Conservation (phyloP, 2,797 vertebrate genomes). For the Rhadinocentrus ornatus region DNA sequence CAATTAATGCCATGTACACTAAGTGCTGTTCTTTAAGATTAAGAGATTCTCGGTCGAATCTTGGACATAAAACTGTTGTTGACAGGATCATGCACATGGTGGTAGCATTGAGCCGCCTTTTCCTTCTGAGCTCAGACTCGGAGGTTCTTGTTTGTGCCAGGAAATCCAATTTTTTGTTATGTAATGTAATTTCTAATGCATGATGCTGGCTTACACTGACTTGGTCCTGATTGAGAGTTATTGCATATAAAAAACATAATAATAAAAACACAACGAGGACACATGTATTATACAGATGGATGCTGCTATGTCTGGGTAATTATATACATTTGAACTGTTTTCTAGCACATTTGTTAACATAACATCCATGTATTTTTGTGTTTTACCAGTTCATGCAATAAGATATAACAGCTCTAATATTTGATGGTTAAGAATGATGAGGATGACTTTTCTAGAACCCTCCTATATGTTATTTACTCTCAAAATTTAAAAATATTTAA, state of each 20-base stretch:
- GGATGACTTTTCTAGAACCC: not conserved
- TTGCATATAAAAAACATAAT: not conserved
- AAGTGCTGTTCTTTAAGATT: not conserved
- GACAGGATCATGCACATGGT: conserved; percentile 56
- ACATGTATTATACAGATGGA: not conserved
- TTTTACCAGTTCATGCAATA: not conserved
- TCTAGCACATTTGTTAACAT: not conserved
- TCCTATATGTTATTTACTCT: not conserved
- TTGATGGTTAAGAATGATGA: not conserved
- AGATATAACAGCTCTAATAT: not conserved
- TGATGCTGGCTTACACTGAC: not conserved
- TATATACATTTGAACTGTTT: not conserved
- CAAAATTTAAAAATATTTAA: not conserved
- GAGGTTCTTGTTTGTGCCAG: not conserved
- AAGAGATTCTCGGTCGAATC: not conserved
- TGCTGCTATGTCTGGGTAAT: not conserved
- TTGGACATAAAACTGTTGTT: conserved; percentile 30
- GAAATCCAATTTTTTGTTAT: conserved; percentile 10
- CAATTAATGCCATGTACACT: not conserved
- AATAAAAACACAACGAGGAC: not conserved
- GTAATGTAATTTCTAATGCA: not conserved
- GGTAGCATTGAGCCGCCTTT: conserved; percentile 60
- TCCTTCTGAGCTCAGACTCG: conserved; percentile 5
- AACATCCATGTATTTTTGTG: not conserved
- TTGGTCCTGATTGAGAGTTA: not conserved